A percentile compares a stretch with the other conserved stretches of the same genome.
phyloP scores from a whole-genome alignment of 2,888 invertebrate genomes.

The Phorcus lineatus region DNA sequence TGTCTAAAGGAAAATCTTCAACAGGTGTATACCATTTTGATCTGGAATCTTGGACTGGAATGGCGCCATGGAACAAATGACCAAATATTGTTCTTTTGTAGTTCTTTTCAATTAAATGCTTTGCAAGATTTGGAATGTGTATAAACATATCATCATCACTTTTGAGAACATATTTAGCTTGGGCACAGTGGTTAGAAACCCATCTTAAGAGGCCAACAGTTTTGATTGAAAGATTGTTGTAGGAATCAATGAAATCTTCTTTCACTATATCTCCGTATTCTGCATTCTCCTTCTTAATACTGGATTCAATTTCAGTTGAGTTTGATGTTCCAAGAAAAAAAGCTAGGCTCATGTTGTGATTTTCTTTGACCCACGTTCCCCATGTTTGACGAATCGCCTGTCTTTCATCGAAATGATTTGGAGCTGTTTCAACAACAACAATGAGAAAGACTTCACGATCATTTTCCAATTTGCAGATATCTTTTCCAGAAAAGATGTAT shows the following conservation, averaged over 20 bases:
- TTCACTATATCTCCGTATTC: conserved; percentile 67
- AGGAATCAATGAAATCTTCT: conserved; percentile 71
- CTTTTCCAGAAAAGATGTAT: neutral
- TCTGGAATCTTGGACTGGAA: conserved; percentile 85
- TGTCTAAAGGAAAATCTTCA: conserved; percentile 83
- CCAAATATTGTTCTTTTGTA: conserved; percentile 43
- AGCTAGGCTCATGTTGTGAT: neutral
- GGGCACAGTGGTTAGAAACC: conserved; percentile 70
- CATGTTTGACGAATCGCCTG: neutral
- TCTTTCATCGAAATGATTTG: neutral
- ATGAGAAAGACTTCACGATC: neutral
- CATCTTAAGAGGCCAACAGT: conserved; percentile 75
- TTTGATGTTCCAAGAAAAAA: neutral
- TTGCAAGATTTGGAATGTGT: conserved; percentile 36
- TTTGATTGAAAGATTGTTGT: conserved; percentile 75
- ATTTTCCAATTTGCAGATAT: neutral
- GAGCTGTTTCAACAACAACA: neutral
- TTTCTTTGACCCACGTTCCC: neutral
- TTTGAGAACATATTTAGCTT: conserved; percentile 73
- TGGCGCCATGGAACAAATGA: conserved; percentile 37
- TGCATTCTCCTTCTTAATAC: conserved; percentile 57
- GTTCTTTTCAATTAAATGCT: conserved; percentile 24
- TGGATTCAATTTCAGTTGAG: neutral
- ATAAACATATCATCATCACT: conserved; percentile 60
- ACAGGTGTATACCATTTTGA: conserved; percentile 93